Evolutionary conservation across 2,888 invertebrate genomes (phyloP), one percentile per base, ranked within the genome.

Genomic region (Synanthedon formicaeformis): DNA sequence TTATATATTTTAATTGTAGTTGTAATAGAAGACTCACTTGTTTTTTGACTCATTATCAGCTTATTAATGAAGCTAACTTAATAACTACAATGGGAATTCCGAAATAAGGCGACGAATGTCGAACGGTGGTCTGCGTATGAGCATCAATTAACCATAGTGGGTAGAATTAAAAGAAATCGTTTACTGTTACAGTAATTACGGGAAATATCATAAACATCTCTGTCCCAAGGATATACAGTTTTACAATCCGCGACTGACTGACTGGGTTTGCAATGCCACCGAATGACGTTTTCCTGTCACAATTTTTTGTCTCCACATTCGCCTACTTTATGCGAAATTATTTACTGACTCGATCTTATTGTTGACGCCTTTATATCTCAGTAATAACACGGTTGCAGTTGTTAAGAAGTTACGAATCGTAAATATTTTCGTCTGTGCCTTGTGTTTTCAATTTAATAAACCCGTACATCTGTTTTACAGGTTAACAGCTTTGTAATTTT

Each of bases 131-230:
- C 51, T 49, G 34, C n/a, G 45, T 45, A 45, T 45, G 45, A 45
- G 50, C 11, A 16, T 56, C 68, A 73, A 76, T 75, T 74, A 75
- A 64, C 57, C 58, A 71, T 73, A 72, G 62, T 58, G 54, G 54
- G 54, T 53, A 60, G 57, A 62, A 75, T 79, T 75, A 75, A 75
- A 68, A 69, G 67, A 62, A 66, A 62, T 64, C 55, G 56, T 68
- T 64, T 71, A 80, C 79, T 67, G 79, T 81, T 77, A 78, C 64
- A 60, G 66, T 84, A 83, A 85, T 80, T 76, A 74, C 77, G 76
- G 81, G 78, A 81, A 78, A 81, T 78, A 78, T 81, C 76, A 78
- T 77, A 78, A 79, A 75, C 71, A 71, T 76, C 69, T 73, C 62
- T 55, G 57, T 55, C 59, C 58, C 70, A 72, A 79, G 74, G 78